A percentile compares a stretch with the other conserved stretches of the same genome.
Evolutionary conservation across 2,888 invertebrate species (phyloP).

Genomic region (Sisyra nigra): DNA sequence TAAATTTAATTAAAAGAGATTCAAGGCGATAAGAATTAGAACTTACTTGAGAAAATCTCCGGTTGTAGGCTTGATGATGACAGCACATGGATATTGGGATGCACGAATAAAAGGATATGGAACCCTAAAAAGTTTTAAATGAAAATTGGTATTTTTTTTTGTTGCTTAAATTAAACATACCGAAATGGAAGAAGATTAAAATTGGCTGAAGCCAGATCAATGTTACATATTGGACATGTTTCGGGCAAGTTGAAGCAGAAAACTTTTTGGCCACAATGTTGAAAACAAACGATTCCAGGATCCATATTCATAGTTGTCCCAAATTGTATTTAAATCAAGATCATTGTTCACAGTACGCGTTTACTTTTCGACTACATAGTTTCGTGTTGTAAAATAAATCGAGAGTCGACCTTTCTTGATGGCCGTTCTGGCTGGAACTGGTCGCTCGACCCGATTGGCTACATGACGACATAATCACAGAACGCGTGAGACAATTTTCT

Average conservation of each 20-base stretch:
- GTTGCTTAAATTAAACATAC: conserved; percentile 22
- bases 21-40: neutral
- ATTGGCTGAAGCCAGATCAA: conserved; percentile 35
- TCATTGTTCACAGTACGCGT: no score
- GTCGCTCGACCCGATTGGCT: no score
- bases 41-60: conserved; percentile 79
- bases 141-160: conserved; percentile 12
- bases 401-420: no score
- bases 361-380: no score
- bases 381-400: no score
- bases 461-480: no score
- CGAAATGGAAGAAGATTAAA: conserved; percentile 60
- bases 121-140: conserved; percentile 37
- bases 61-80: conserved; percentile 73
- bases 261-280: conserved; percentile 71
- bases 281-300: conserved; percentile 77
- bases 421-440: no score
- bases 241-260: conserved; percentile 68
- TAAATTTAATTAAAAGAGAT: conserved; percentile 3
- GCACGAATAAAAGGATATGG: conserved; percentile 80
- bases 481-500: no score
- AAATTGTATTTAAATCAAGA: no score
- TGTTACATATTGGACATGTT: conserved; percentile 61
- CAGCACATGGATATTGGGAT: conserved; percentile 59
- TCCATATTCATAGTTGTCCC: conserved; percentile 30